Base-by-base conservation (phyloP, 2,888 invertebrate genomes). In the Trissonchulus sp. region DNA sequence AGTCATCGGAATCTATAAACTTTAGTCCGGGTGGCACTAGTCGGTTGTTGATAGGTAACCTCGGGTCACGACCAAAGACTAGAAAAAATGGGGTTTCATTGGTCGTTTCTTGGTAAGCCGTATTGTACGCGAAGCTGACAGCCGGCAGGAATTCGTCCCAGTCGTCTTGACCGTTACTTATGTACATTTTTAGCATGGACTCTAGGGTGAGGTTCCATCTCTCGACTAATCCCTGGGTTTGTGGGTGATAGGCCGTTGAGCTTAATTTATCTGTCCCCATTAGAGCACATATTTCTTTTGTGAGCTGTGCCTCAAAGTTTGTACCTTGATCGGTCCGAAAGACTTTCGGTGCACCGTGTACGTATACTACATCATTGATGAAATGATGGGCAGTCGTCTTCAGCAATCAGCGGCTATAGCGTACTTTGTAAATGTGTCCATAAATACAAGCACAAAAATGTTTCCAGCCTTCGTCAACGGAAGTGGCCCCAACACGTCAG, bases 191-290 rank as follows among this genome's bases (percentile, higher is more conserved):
- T 0, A 81, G 34, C 79, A 80, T 79, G 3, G 75, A 73, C 0
- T 76, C 76, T 2, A 81, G 30, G 1, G 78, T 79, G n/a, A 73
- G 63, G 65, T 81, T 81, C 34, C 78, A 77, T 8, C 77, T 48
- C 75, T 81, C 81, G 0, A 76, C 76, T 1, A 80, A 37, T 0
- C 81, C 81, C 60, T 81, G 80, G 0, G 38, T 48, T n/a, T 77
- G 63, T 0, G 80, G 80, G 1, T 78, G 75, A 73, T 77, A 80
- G 0, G 78, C 75, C 1, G 77, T 74, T 18, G 80, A 79, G n/a
- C 74, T 77, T 1, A 60, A 38, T 63, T 79, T 73, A 3, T 28
- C 2, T 77, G n/a, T 75, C 37, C 76, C 77, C 30, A 79, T 8
- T 0, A 38, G 34, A 8, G 35, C n/a, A 2, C 74, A 30, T 15